Evolutionary conservation across 1,140 invertebrate genomes (phyloP).

Genomic region (Centruroides sculpturatus): DNA sequence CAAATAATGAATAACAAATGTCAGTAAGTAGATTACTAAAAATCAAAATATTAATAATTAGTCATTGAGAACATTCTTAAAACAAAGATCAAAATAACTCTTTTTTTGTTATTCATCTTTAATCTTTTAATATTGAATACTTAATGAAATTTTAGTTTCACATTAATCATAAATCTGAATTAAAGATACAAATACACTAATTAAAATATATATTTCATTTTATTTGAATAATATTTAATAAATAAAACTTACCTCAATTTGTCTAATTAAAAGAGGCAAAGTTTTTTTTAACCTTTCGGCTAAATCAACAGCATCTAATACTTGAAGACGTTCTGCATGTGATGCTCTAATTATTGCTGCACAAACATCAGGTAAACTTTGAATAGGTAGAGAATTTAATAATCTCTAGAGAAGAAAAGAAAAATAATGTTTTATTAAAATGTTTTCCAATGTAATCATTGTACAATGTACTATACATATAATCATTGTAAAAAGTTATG

Average conservation of each 20-base stretch:
- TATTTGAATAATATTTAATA: not conserved
- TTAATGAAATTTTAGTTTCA: too few species aligned
- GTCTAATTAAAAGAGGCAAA: slow-evolving; percentile 33
- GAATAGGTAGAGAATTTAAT: slow-evolving; percentile 31
- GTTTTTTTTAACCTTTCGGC: slow-evolving; percentile 34
- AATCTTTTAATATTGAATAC: too few species aligned
- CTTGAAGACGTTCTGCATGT: slow-evolving; percentile 34
- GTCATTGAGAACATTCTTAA: too few species aligned
- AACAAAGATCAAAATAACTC: too few species aligned
- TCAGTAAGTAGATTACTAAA: too few species aligned
- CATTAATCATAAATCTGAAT: too few species aligned
- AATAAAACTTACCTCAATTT: slow-evolving; percentile 29
- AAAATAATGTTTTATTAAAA: not conserved
- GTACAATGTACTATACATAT: too few species aligned
- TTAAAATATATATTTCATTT: not conserved
- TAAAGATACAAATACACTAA: not conserved
- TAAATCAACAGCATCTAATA: slow-evolving; percentile 36
- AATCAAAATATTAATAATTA: too few species aligned
- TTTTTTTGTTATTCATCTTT: too few species aligned
- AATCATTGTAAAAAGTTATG: too few species aligned
- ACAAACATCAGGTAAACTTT: slow-evolving; percentile 35
- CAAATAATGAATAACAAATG: too few species aligned
- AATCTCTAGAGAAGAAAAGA: slow-evolving; percentile 25
- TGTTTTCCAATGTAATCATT: too few species aligned
- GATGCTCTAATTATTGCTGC: slow-evolving; percentile 34